Evolutionary conservation across 1,140 invertebrate species (phyloP).

Genomic region (Nasonia giraulti): DNA sequence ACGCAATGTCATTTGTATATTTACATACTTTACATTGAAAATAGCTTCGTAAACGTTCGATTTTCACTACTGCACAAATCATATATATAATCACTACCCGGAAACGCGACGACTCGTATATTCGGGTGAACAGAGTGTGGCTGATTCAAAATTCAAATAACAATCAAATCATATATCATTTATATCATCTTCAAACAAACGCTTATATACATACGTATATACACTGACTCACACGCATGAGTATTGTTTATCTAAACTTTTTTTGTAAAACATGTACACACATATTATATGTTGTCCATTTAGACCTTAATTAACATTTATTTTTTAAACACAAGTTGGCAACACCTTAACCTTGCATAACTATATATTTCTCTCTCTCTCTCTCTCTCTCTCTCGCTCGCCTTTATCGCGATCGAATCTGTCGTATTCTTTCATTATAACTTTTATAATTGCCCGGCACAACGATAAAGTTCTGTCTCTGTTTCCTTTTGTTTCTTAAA

Average conservation of each 20-base stretch:
- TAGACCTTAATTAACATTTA: slow-evolving; percentile 52
- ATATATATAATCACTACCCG: not conserved
- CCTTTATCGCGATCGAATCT: not conserved
- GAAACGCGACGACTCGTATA: not conserved
- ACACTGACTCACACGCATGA: slow-evolving; percentile 38
- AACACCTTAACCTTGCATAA: slow-evolving; percentile 44
- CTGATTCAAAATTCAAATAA: not conserved
- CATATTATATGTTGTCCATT: slow-evolving; percentile 46
- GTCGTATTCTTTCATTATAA: slow-evolving; percentile 28
- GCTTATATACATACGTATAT: slow-evolving; percentile 46
- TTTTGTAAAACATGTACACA: slow-evolving; percentile 48
- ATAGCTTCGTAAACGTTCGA: not conserved
- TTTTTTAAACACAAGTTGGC: slow-evolving; percentile 46
- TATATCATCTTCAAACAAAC: slow-evolving; percentile 29
- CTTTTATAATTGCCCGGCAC: slow-evolving; percentile 27
- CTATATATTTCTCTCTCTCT: slow-evolving; percentile 18
- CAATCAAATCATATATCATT: slow-evolving; percentile 29
- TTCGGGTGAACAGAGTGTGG: not conserved
- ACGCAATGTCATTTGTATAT: slow-evolving; percentile 13
- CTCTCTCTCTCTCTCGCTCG: too few species aligned
- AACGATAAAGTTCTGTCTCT: slow-evolving; percentile 37
- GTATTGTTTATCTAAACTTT: slow-evolving; percentile 45
- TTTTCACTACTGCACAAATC: slow-evolving; percentile 11
- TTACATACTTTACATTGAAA: slow-evolving; percentile 36
- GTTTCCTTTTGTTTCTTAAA: slow-evolving; percentile 24